Evolutionary conservation across 2,888 invertebrate species (phyloP).

Genomic region (Campoplex nolae): DNA sequence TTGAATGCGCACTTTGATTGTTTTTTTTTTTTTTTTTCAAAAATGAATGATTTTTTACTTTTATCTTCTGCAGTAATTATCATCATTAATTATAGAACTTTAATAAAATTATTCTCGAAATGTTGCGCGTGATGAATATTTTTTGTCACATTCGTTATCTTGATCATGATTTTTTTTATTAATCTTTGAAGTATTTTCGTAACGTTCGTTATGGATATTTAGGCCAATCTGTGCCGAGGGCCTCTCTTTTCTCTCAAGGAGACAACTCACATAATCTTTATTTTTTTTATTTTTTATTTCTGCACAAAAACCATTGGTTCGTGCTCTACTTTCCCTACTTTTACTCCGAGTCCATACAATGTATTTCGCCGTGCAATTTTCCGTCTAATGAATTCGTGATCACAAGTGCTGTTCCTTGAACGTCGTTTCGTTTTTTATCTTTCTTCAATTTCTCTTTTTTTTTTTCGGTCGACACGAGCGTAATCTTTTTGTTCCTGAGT

Average conservation of each 20-base stretch:
- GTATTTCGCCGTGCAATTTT: conserved; percentile 5
- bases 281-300: not conserved
- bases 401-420: not conserved
- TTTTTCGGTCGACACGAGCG: not conserved
- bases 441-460: not conserved
- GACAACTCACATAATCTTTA: not conserved
- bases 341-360: not conserved
- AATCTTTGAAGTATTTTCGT: not conserved
- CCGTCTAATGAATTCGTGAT: not conserved
- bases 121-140: not conserved
- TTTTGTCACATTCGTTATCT: not conserved
- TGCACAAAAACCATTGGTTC: not conserved
- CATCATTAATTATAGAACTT: not conserved
- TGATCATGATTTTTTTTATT: not conserved
- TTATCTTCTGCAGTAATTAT: not conserved
- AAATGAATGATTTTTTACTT: not conserved
- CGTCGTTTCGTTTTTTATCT: not conserved
- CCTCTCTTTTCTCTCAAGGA: not conserved
- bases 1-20: too few relatives aligned
- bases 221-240: not conserved
- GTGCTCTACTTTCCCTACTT: conserved; percentile 16
- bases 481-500: not conserved
- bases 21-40: not conserved
- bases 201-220: not conserved
- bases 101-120: not conserved